These are phyloP conservation scores for Onychomys arenicola DNA, from an alignment of 2,797 vertebrate species.

Conservation along the genomic window DNA sequence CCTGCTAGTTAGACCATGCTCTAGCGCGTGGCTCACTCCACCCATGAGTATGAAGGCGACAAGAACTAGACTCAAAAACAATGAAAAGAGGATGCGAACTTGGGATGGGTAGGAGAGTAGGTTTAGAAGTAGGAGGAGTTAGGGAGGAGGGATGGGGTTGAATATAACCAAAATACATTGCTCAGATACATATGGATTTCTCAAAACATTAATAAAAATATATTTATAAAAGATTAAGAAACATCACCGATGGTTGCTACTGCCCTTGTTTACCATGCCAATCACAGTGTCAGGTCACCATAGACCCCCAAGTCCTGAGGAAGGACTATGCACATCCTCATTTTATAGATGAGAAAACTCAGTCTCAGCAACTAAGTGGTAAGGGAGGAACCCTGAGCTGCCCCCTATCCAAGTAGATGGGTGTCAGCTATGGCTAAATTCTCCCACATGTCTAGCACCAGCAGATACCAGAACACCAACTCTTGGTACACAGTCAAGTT, in stretches of 20 bases:
- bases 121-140: background rate
- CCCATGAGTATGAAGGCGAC: background rate
- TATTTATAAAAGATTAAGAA: background rate
- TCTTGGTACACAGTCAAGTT: background rate
- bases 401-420: background rate
- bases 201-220: background rate
- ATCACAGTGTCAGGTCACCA: rapidly evolving
- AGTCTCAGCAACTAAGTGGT: background rate
- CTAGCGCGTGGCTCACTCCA: background rate
- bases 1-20: background rate
- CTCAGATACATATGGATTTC: background rate
- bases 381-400: background rate
- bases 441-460: background rate
- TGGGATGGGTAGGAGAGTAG: background rate
- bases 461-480: too few relatives aligned
- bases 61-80: background rate
- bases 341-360: background rate
- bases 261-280: background rate
- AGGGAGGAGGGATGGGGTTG: background rate
- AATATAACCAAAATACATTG: background rate
- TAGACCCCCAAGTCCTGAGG: background rate
- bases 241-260: background rate
- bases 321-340: too few relatives aligned
- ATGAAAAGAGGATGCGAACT: rapidly evolving
- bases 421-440: background rate